phyloP scores from a whole-genome alignment of 2,797 vertebrate genomes.

The Enteromius unitaeniatus region DNA sequence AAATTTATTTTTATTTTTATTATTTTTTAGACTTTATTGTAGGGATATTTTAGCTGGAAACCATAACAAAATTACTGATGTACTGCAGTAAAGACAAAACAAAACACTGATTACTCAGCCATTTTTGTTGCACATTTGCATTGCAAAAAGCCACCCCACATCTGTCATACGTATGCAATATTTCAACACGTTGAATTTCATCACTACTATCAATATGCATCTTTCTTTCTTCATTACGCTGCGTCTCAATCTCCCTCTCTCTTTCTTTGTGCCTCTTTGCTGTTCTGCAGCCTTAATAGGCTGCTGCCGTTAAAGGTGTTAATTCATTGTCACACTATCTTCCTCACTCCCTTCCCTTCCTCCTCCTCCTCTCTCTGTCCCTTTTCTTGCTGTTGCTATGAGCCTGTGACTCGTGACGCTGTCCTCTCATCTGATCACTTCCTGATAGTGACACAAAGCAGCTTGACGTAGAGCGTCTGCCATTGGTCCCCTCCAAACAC shows the following conservation, averaged over 20 bases:
- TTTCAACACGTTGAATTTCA: slow-evolving; percentile 17
- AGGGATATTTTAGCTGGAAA: background rate
- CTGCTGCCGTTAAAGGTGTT: slow-evolving; percentile 58
- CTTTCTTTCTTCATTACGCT: slow-evolving; percentile 10
- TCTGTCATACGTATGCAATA: background rate
- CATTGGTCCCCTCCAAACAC: slow-evolving; percentile 36
- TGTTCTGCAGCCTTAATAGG: slow-evolving; percentile 52
- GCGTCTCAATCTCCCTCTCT: slow-evolving; percentile 21
- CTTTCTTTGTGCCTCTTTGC: slow-evolving; percentile 33
- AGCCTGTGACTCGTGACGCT: slow-evolving; percentile 26
- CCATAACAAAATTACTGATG: background rate
- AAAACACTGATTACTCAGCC: background rate
- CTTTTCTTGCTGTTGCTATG: slow-evolving; percentile 48
- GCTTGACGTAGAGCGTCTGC: slow-evolving; percentile 29
- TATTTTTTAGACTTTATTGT: background rate
- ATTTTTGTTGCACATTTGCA: slow-evolving; percentile 13
- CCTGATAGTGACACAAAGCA: slow-evolving; percentile 46
- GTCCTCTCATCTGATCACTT: slow-evolving; percentile 33
- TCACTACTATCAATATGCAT: slow-evolving; percentile 1
- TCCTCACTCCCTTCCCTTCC: slow-evolving; percentile 49
- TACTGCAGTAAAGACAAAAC: background rate
- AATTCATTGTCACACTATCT: slow-evolving; percentile 56
- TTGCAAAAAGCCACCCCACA: slow-evolving; percentile 2
- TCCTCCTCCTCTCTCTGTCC: slow-evolving; percentile 41
- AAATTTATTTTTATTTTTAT: too few species aligned